Percentiles rank a stretch among this genome's conserved stretches.
Conservation (phyloP, 2,113 vertebrate genomes). For the Sturnus vulgaris region DNA sequence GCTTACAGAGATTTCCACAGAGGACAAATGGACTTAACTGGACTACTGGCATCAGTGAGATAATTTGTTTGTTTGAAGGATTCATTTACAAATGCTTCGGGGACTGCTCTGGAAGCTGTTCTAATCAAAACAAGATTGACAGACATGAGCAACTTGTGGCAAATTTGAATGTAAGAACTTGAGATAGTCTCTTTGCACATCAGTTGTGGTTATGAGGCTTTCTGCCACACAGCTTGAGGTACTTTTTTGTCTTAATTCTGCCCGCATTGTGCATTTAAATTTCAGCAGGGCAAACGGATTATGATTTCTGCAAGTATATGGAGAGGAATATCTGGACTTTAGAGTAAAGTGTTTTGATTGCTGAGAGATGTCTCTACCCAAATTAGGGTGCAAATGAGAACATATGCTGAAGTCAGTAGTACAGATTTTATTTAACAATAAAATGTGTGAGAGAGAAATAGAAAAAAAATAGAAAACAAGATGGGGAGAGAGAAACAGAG, state of each 20-base stretch:
- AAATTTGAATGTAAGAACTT: not conserved
- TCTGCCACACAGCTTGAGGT: not conserved
- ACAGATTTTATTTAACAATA: not conserved
- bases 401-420: not conserved
- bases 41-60: not conserved
- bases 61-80: not conserved
- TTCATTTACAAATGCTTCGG: not conserved
- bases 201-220: not conserved
- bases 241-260: not conserved
- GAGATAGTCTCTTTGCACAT: not conserved
- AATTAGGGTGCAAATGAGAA: not conserved
- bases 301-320: conserved; percentile 3
- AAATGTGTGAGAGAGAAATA: not conserved
- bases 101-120: not conserved
- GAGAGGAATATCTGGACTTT: not conserved
- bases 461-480: not conserved
- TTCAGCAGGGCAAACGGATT: not conserved
- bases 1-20: not conserved
- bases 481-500: not conserved
- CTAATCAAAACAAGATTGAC: not conserved
- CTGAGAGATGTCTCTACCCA: not conserved
- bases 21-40: not conserved
- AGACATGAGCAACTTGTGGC: not conserved
- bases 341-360: not conserved
- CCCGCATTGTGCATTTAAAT: not conserved